Evolutionary conservation across 2,797 vertebrate species (phyloP), one percentile per base, ranked within the genome.

Genomic region (Pseudotriccus pelzelni): DNA sequence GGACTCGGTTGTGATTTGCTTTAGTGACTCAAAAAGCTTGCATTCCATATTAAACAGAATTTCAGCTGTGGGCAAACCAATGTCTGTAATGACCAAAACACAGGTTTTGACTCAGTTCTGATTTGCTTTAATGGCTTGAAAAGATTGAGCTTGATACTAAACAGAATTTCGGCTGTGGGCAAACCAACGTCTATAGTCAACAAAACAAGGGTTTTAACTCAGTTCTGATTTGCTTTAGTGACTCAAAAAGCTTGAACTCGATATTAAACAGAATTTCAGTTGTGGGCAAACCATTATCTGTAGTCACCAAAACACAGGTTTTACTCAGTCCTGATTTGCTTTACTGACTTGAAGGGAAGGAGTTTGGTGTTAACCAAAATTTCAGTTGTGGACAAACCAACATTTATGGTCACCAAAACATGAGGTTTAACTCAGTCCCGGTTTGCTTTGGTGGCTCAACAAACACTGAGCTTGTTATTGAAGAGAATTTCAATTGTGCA

Each of bases 51-150:
- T 10, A 16, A 62, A 32, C 28, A 14, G 49, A 17, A 30, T 53
- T 91, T 85, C 86, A 66, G 49, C 14, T 69, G 85, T 25, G 94
- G 83, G 46, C 53, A 66, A 59, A 82, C 44, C 76, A 41, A 14
- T 41, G 49, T 59, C 58, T 32, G 0, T 16, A 27, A 4, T 27
- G 34, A 52, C 1, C 21, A 36, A 32, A 89, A 19, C 32, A 14
- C 7, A 11, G 0, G 6, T 56, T 50, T 86, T 59, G 23, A 32
- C 32, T 75, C 43, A 18, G 64, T 32, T 72, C 21, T 47, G 78
- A 44, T 66, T 36, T 49, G 52, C 37, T 39, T 53, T 41, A 20
- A 6, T 32, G 16, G 10, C 4, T 53, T 15, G 4, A 25, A 34
- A 5, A 55, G 17, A 7, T 7, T 19, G 28, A 70, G 30, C 8